phyloP scores from a whole-genome alignment of 2,888 invertebrate genomes.

The Melolontha melolontha region DNA sequence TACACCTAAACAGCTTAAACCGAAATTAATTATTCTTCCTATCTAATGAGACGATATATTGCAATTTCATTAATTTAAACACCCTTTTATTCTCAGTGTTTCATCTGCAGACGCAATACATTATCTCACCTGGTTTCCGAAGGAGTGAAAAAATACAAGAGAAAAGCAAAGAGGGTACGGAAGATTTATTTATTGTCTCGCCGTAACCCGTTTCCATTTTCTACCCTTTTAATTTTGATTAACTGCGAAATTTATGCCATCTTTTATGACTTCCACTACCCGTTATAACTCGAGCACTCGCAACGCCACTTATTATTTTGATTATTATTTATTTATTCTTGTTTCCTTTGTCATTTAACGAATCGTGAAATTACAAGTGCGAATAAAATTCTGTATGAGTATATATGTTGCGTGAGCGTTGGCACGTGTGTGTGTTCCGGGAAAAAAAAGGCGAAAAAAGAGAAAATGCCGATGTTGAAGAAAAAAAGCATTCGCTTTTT shows the following conservation, averaged over 20 bases:
- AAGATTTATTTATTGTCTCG: conserved; percentile 16
- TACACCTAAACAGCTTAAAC: not conserved
- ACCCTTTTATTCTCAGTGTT: conserved; percentile 13
- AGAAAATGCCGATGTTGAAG: too few species aligned
- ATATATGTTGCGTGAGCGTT: not conserved
- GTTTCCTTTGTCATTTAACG: too few species aligned
- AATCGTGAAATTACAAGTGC: too few species aligned
- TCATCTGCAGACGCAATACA: conserved; percentile 18
- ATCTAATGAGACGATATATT: conserved; percentile 9
- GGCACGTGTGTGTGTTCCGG: not conserved
- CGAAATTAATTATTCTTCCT: conserved; percentile 6
- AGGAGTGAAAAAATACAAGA: not conserved
- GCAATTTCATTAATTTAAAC: conserved; percentile 25
- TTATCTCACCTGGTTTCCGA: conserved; percentile 17
- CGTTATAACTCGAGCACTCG: too few species aligned
- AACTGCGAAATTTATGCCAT: conserved; percentile 1
- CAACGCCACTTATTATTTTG: too few species aligned
- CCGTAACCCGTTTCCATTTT: conserved; percentile 2
- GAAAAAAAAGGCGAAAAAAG: conserved; percentile 6
- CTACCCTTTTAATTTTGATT: conserved; percentile 15
- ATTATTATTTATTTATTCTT: too few species aligned
- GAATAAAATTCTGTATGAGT: too few species aligned
- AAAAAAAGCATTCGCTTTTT: too few species aligned
- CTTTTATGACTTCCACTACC: not conserved
- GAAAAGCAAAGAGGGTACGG: not conserved